These are phyloP conservation scores for Tyrannus savana DNA, from an alignment of 2,113 vertebrate species.

Conservation along the genomic window DNA sequence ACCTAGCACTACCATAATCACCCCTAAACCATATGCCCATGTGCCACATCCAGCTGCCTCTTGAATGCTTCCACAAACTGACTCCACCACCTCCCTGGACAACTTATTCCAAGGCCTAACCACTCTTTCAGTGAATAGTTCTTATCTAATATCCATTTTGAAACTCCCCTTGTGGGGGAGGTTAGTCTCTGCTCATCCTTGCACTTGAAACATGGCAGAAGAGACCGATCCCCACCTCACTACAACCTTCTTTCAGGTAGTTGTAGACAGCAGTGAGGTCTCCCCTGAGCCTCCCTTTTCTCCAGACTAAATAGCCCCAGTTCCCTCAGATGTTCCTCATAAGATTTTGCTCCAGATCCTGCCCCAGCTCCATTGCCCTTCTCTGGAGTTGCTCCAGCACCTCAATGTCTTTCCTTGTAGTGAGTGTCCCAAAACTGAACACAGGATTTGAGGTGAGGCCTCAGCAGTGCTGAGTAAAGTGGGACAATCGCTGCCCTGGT, in stretches of 20 bases:
- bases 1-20: not conserved
- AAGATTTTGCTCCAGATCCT: not conserved
- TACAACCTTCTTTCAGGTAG: not conserved
- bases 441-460: not conserved
- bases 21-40: not conserved
- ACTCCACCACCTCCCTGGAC: not conserved
- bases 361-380: not conserved
- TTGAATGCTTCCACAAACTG: not conserved
- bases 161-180: not conserved
- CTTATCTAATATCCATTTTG: not conserved
- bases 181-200: not conserved
- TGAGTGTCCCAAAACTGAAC: not conserved
- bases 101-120: not conserved
- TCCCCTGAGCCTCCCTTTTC: not conserved
- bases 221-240: not conserved
- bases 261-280: not conserved
- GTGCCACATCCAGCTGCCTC: not conserved
- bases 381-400: not conserved
- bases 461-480: not conserved
- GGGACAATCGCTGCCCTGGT: not conserved
- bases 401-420: not conserved
- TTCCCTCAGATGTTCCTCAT: not conserved
- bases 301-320: not conserved
- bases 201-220: not conserved
- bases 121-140: not conserved